A percentile compares a stretch with the other conserved stretches of the same genome.
phyloP scores from a whole-genome alignment of 2,888 invertebrate species.

The Falcaria lacertinaria region DNA sequence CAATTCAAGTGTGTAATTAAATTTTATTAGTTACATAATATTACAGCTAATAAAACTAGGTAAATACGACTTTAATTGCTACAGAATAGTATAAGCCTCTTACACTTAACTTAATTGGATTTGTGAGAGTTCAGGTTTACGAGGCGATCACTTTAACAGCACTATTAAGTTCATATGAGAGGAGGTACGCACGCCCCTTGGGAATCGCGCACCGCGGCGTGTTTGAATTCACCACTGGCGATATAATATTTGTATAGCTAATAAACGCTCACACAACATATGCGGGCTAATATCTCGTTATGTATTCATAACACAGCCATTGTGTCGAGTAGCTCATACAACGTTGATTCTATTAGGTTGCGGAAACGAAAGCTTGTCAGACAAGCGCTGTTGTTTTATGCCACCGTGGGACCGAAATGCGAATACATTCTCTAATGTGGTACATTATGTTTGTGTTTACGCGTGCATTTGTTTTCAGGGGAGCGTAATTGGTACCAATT shows the following conservation, averaged over 20 bases:
- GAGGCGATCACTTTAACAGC: conserved; percentile 47
- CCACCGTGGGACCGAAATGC: conserved; percentile 26
- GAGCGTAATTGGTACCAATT: neutral
- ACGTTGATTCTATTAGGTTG: conserved; percentile 63
- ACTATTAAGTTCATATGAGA: conserved; percentile 29
- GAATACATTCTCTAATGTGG: conserved; percentile 24
- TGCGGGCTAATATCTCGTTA: conserved; percentile 66
- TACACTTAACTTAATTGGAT: conserved; percentile 47
- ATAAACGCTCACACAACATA: conserved; percentile 56
- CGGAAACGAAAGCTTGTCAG: conserved; percentile 62
- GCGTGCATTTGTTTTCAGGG: neutral
- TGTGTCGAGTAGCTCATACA: conserved; percentile 57
- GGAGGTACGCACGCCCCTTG: conserved; percentile 10
- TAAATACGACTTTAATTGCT: conserved; percentile 25
- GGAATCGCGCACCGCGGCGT: conserved; percentile 17
- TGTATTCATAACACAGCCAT: conserved; percentile 66
- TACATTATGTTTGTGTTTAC: neutral
- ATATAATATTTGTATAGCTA: conserved; percentile 57
- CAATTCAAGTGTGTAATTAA: neutral
- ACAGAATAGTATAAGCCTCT: conserved; percentile 36
- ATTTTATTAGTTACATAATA: neutral
- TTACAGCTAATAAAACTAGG: neutral
- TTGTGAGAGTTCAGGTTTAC: conserved; percentile 45
- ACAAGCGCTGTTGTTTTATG: conserved; percentile 45
- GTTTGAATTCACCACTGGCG: conserved; percentile 34